Evolutionary conservation across 1,140 invertebrate species (phyloP).

Genomic region (Diachasma alloeum): DNA sequence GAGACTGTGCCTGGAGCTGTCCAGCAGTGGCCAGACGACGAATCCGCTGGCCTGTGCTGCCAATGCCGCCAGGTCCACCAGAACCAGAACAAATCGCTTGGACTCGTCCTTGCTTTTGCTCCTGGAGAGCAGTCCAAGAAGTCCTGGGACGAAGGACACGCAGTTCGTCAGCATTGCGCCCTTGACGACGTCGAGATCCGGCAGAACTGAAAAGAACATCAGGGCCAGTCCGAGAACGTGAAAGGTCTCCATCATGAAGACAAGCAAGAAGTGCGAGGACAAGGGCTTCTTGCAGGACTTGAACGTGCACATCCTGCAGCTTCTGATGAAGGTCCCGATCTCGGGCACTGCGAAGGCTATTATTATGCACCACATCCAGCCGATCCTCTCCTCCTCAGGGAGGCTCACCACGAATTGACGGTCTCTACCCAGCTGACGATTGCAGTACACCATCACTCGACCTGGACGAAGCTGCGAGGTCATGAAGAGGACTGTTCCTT

Average conservation of each 20-base stretch:
- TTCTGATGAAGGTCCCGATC: constrained; percentile 83
- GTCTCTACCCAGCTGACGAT: constrained; percentile 82
- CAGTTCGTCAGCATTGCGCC: constrained; percentile 94
- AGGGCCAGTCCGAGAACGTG: constrained; percentile 87
- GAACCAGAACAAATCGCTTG: constrained; percentile 79
- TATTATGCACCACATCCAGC: constrained; percentile 93
- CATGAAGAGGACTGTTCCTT: constrained; percentile 89
- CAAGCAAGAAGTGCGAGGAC: constrained; percentile 72
- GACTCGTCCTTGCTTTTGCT: constrained; percentile 78
- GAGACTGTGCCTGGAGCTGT: constrained; percentile 71
- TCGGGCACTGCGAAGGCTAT: constrained; percentile 88
- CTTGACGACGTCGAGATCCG: constrained; percentile 90
- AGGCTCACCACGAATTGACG: constrained; percentile 81
- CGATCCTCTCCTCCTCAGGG: constrained; percentile 83
- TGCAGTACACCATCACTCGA: constrained; percentile 81
- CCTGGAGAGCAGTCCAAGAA: constrained; percentile 81
- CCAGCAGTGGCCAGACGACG: constrained; percentile 86
- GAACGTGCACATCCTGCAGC: constrained; percentile 88
- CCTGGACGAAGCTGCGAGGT: constrained; percentile 84
- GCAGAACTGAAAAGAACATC: constrained; percentile 86
- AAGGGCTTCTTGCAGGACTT: constrained; percentile 80
- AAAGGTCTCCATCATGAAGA: constrained; percentile 84
- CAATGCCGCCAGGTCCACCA: constrained; percentile 84
- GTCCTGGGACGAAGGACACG: constrained; percentile 86
- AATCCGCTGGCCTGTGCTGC: constrained; percentile 88